A percentile compares a stretch with the other conserved stretches of the same genome.
Conservation (phyloP, 2,113 vertebrate genomes). For the Cololabis saira region DNA sequence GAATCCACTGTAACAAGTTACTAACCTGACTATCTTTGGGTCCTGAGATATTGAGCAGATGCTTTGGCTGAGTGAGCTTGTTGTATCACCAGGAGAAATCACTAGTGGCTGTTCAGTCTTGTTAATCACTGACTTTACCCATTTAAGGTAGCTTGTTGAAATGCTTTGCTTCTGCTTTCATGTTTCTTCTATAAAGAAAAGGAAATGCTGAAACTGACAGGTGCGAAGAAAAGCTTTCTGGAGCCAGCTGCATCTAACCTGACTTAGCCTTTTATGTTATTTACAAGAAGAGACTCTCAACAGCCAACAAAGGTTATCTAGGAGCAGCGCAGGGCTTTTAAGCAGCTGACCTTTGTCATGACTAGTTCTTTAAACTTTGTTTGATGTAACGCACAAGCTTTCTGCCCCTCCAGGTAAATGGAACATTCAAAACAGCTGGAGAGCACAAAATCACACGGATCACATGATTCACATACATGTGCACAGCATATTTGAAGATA, state of each 20-base stretch:
- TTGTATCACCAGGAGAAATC: background rate
- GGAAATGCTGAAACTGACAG: background rate
- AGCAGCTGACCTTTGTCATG: background rate
- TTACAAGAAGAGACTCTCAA: background rate
- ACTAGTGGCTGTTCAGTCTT: slow-evolving; percentile 12
- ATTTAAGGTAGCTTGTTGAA: slow-evolving; percentile 58
- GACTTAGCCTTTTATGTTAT: slow-evolving; percentile 2
- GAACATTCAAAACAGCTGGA: slow-evolving; percentile 50
- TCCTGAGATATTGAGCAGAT: background rate
- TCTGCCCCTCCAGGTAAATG: slow-evolving; percentile 10
- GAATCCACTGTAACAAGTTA: background rate
- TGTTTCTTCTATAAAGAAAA: slow-evolving; percentile 2
- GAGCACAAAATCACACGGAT: background rate
- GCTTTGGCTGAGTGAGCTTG: background rate
- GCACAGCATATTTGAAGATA: slow-evolving; percentile 9
- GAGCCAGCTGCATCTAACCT: background rate
- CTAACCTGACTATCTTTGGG: slow-evolving; percentile 3
- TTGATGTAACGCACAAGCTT: background rate
- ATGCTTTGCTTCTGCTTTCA: slow-evolving; percentile 26
- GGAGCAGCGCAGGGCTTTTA: background rate
- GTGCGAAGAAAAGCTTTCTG: background rate
- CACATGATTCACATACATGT: slow-evolving; percentile 27
- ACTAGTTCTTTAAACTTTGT: background rate
- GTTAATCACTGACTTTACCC: slow-evolving; percentile 28
- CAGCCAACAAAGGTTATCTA: slow-evolving; percentile 1